These are phyloP conservation scores for Eptesicus fuscus DNA, from an alignment of 2,113 vertebrate genomes.

Conservation along the genomic window DNA sequence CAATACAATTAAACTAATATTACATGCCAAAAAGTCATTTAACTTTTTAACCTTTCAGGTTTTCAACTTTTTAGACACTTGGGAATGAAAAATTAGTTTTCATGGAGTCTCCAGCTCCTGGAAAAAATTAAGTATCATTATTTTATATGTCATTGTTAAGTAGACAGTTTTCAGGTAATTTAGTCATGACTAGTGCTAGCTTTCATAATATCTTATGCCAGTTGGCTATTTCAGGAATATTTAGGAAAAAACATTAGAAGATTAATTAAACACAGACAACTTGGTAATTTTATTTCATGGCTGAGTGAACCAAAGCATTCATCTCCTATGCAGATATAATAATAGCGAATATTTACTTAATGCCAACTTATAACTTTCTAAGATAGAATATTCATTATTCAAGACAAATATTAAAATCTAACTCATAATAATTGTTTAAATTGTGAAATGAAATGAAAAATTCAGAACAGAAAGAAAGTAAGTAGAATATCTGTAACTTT, in stretches of 20 bases:
- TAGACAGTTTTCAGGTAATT: slow-evolving; percentile 25
- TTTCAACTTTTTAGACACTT: slow-evolving; percentile 36
- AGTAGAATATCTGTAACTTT: background rate
- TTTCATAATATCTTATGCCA: slow-evolving; percentile 12
- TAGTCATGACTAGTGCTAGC: background rate
- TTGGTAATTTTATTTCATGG: slow-evolving; percentile 48
- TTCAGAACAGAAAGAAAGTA: slow-evolving; percentile 5
- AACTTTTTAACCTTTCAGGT: slow-evolving; percentile 14
- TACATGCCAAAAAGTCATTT: slow-evolving; percentile 25
- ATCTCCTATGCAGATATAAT: background rate
- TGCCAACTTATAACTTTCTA: slow-evolving; percentile 14
- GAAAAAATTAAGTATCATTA: slow-evolving; percentile 39
- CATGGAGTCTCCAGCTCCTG: background rate
- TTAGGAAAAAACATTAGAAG: slow-evolving; percentile 35
- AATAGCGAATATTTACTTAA: slow-evolving; percentile 29
- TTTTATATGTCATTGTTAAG: slow-evolving; percentile 21
- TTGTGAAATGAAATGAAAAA: slow-evolving; percentile 23
- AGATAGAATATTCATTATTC: slow-evolving; percentile 20
- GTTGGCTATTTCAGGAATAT: slow-evolving; percentile 12
- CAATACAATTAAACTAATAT: slow-evolving; percentile 25
- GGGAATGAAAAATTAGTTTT: slow-evolving; percentile 34
- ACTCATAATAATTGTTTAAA: slow-evolving; percentile 17
- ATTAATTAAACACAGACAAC: slow-evolving; percentile 41
- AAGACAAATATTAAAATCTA: slow-evolving; percentile 32
- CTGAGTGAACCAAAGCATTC: slow-evolving; percentile 3